Base-by-base conservation (phyloP, 2,113 vertebrate genomes). In the Pleuronectes platessa region DNA sequence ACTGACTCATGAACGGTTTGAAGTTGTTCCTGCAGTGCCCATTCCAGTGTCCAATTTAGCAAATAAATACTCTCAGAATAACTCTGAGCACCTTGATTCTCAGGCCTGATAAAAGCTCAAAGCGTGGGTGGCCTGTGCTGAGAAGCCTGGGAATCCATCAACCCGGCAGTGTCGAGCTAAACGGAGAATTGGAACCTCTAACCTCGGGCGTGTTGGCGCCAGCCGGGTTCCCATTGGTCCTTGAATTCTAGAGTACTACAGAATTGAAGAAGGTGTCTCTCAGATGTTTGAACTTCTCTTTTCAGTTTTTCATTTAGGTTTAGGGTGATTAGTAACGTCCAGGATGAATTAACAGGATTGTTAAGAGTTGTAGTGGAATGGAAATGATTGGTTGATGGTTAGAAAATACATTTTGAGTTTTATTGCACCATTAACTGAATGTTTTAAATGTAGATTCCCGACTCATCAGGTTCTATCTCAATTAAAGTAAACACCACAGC, bases 121-220 rank as follows among this genome's bases (percentile, higher is more conserved):
- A 78, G 66, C 62, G 18, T 70, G 82, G 76, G 68, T 74, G 82
- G 71, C 47, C 78, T 3, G 5, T 66, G 3, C 49, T 11, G 45
- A 53, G 65, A n/a, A 56, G 72, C 73, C 71, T 67, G 75, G 74
- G 70, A 80, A 67, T 62, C 78, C 26, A 45, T 62, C 71, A 60
- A 70, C 31, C 31, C 17, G 27, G 8, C 27, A 58, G 68, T 9
- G 12, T 54, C 14, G 37, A 71, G 71, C 70, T 71, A 56, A 71
- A 81, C 61, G 3, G 58, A 62, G 61, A 74, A 47, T 81, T 68
- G 68, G 76, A 20, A 71, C 78, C 71, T 47, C 15, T 74, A 74
- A 81, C 78, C 75, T 20, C 2, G 49, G 23, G 35, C 23, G 2
- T 21, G 37, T 68, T 17, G 26, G 61, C 13, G 11, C 58, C 70